Conservation (phyloP, 2,113 vertebrate genomes). For the Anseranas semipalmata region DNA sequence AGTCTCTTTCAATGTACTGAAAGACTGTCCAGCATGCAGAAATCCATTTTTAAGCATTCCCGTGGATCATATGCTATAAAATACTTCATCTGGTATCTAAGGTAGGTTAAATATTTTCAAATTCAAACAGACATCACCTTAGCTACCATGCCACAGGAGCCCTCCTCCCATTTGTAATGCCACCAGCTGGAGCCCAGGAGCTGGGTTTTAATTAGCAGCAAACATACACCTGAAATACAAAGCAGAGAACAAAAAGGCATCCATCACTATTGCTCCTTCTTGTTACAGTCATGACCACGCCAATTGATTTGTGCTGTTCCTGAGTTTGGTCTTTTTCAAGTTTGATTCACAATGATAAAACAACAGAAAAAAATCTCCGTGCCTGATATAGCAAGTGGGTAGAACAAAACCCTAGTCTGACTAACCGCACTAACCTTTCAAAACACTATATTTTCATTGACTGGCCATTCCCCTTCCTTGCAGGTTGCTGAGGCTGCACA, state of each 20-base stretch:
- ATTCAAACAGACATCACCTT: not conserved
- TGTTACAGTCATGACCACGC: not conserved
- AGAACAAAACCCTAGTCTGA: not conserved
- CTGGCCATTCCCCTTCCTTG: not conserved
- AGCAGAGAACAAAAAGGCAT: not conserved
- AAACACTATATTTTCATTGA: not conserved
- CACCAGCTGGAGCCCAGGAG: not conserved
- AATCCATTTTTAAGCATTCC: not conserved
- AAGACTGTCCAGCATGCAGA: accelerated
- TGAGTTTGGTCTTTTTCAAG: not conserved
- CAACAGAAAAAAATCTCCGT: not conserved
- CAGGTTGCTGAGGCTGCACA: not conserved
- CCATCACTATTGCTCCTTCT: not conserved
- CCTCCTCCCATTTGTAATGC: accelerated
- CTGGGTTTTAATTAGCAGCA: not conserved
- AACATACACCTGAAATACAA: not conserved
- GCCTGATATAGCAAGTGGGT: not conserved
- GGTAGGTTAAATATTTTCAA: not conserved
- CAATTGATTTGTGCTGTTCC: not conserved
- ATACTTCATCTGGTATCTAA: not conserved
- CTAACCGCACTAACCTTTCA: not conserved
- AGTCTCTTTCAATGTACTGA: not conserved
- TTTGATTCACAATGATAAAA: not conserved
- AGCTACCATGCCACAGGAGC: not conserved
- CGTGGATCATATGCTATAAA: not conserved